Evolutionary conservation across 2,797 vertebrate genomes (phyloP).

Genomic region (Valencia hispanica): DNA sequence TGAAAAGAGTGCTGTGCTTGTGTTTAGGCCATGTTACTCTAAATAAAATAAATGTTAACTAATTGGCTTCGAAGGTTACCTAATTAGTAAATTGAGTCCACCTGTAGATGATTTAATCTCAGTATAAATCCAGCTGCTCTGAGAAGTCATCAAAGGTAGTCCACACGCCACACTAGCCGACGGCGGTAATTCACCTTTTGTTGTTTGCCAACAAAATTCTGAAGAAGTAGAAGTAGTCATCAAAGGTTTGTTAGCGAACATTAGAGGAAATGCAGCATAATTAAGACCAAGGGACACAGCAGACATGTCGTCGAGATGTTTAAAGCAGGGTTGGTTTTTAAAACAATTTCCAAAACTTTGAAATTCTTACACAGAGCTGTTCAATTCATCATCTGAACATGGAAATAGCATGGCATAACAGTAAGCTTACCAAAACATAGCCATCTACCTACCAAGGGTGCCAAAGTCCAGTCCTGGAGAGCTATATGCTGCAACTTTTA

Average conservation of each 20-base stretch:
- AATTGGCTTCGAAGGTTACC: neutral
- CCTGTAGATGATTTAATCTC: neutral
- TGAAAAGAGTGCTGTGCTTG: neutral
- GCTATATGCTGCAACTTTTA: no score
- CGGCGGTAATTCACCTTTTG: no score
- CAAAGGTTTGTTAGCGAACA: neutral
- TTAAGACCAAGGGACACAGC: neutral
- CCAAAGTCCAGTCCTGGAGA: no score
- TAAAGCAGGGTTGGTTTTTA: neutral
- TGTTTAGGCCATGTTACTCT: neutral
- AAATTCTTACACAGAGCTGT: neutral
- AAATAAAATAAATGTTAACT: neutral
- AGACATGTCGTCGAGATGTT: neutral
- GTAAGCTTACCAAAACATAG: neutral
- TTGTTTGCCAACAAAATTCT: no score
- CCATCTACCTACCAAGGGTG: no score
- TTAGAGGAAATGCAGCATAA: neutral
- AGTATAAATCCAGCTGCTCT: neutral
- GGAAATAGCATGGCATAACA: neutral
- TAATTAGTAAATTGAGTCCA: conserved; percentile 1
- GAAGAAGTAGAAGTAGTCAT: no score
- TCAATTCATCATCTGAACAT: neutral
- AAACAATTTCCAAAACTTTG: neutral
- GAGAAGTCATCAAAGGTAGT: neutral
- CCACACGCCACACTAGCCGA: no score